Base-by-base conservation (phyloP, 2,888 invertebrate genomes). In the Volucella bombylans region DNA sequence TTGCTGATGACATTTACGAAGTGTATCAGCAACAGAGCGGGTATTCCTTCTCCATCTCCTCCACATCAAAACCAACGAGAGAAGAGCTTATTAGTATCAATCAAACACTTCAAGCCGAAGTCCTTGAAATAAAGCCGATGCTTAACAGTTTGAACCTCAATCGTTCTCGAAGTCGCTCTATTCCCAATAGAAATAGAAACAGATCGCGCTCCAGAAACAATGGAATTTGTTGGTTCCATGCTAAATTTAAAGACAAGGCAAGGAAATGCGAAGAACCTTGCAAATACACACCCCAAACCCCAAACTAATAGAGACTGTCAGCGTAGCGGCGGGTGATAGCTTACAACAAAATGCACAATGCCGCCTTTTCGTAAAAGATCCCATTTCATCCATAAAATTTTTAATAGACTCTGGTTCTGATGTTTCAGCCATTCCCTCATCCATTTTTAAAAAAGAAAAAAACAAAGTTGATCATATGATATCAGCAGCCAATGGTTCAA, bases 401-500 rank as follows among this genome's bases (percentile, higher is more conserved):
- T 50, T 74, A 74, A 74, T 74, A 23, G 64, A 74, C 11, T 74
- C 74, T 1, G 74, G 59, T 1, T 57, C 73, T 0, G 73, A 72
- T 12, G 9, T 68, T 14, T 54, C 54, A 38, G 31, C 68, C 11
- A 67, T 67, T 55, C 68, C 15, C 0, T 55, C 64, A 11, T 57
- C 57, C 1, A 6, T 57, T 31, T 14, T 14, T 8, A 55, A 57
- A 65, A 52, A 23, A 1, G 14, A 38, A 4, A 45, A n/a, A 8
- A 50, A 14, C 8, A 55, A 47, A 68, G 8, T 45, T 8, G 52
- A 49, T 11, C 62, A 73, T 6, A 52, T 2, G 2, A 52, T 62
- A 11, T 65, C 73, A 11, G 65, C 82, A 31, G 77, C 82, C 10
- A 80, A 80, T 18, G 54, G 62, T 6, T 67, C 80, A 4, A 8